Base-by-base conservation (phyloP, 2,113 vertebrate species). In the Cyphomyrus discorhynchus region DNA sequence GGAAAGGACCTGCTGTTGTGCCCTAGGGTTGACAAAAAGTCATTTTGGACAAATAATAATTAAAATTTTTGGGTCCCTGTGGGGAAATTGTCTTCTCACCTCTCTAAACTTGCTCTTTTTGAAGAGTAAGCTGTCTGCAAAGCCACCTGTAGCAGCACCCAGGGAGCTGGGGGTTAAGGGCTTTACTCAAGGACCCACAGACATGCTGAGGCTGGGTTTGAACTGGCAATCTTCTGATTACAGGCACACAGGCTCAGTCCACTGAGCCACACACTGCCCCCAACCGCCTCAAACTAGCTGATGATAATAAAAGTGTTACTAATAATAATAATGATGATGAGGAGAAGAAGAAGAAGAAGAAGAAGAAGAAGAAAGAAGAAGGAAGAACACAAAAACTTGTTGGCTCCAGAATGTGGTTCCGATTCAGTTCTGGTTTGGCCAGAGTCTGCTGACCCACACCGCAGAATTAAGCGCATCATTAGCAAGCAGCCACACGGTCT, bases 401-500 rank as follows among this genome's bases (percentile, higher is more conserved):
- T 27, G 62, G 70, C 13, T 77, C 35, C 70, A 5, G 35, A 80
- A 77, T 42, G 15, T 39, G 35, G 35, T 39, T 35, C 74, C 0
- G 74, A 42, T 42, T 15, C 35, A 7, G 35, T 39, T 35, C 74
- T 80, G 31, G 13, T 80, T 80, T 35, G 74, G 70, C 70, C 31
- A 11, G 13, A 77, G 70, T 39, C 70, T 77, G 70, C 70, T 39
- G 70, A 35, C 17, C 17, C 74, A 80, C 74, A 80, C 74, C 31
- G 35, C 74, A 74, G 58, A 70, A 88, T 47, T 27, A 70, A 88
- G 87, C 31, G 47, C 27, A 86, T 86, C 49, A 53, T 50, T 86
- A 53, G 49, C n/a, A 88, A 88, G n/a, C 62, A 70, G 62, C 62
- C 62, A 9, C 39, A 70, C 58, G 58, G 58, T 42, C 53, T 21